Conservation (phyloP, 2,113 vertebrate genomes). For the Apodemus speciosus region DNA sequence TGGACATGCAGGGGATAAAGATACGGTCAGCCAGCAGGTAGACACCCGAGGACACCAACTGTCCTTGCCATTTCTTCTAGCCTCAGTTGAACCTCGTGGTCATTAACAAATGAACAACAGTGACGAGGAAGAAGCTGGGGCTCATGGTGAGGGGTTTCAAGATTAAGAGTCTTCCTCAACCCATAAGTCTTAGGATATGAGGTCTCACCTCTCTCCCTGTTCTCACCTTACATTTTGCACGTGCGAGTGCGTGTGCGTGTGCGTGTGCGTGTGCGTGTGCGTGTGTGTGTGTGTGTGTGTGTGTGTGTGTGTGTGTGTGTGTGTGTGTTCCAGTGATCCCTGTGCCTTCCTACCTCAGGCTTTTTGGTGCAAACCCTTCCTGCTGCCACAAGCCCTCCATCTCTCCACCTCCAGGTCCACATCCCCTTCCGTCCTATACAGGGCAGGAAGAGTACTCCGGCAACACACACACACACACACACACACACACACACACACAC, state of each 20-base stretch:
- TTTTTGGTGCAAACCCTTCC: conserved; percentile 6
- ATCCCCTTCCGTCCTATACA: background rate
- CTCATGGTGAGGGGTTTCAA: background rate
- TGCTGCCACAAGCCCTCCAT: background rate
- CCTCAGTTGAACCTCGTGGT: background rate
- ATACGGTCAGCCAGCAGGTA: conserved; percentile 2
- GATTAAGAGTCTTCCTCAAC: background rate
- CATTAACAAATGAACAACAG: background rate
- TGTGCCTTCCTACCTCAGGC: conserved; percentile 18
- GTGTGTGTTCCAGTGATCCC: background rate
- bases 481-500: too few relatives aligned
- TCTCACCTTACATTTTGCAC: background rate
- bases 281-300: too few relatives aligned
- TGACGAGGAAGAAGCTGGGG: background rate
- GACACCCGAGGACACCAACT: background rate
- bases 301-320: too few relatives aligned
- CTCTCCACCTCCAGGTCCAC: background rate
- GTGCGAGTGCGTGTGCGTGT: too few relatives aligned
- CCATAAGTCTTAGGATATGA: background rate
- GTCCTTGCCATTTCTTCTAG: background rate
- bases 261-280: too few relatives aligned
- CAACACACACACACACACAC: too few relatives aligned
- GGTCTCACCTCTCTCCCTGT: background rate
- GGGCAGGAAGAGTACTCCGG: background rate
- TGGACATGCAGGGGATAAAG: conserved; percentile 46